Conservation (phyloP, 2,888 invertebrate genomes). For the Drosophila paranaensis region DNA sequence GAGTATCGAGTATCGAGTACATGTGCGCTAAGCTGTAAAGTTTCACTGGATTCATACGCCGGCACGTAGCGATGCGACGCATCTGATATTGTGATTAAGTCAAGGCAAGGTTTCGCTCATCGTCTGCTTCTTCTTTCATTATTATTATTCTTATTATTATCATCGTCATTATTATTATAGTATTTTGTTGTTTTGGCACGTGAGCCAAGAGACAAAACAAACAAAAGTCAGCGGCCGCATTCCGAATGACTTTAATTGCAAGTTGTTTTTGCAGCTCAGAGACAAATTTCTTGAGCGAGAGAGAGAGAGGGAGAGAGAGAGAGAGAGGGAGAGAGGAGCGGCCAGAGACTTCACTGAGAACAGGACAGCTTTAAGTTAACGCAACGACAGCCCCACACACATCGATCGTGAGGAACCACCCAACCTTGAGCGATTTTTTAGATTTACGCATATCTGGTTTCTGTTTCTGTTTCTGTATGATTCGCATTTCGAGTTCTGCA, state of each 20-base stretch:
- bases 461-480: slow-evolving; percentile 22
- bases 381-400: slow-evolving; percentile 8
- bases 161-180: slow-evolving; percentile 8
- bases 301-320: neutral
- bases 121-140: neutral
- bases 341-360: slow-evolving; percentile 1
- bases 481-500: slow-evolving; percentile 18
- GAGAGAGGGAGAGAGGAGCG: neutral
- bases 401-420: slow-evolving; percentile 21
- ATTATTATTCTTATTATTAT: slow-evolving; percentile 11
- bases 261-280: slow-evolving; percentile 23
- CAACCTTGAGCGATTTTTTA: slow-evolving; percentile 34
- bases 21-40: slow-evolving; percentile 13
- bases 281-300: slow-evolving; percentile 16
- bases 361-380: slow-evolving; percentile 12
- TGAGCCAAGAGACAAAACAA: slow-evolving; percentile 35
- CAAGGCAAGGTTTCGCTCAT: slow-evolving; percentile 37
- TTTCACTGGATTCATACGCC: slow-evolving; percentile 31
- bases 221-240: slow-evolving; percentile 42
- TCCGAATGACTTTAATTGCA: slow-evolving; percentile 49
- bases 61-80: slow-evolving; percentile 53
- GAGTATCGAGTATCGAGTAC: slow-evolving; percentile 11
- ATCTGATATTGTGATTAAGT: slow-evolving; percentile 36
- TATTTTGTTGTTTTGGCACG: slow-evolving; percentile 39
- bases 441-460: slow-evolving; percentile 35